Evolutionary conservation across 2,888 invertebrate species (phyloP).

Genomic region (Nomada hirtipes): DNA sequence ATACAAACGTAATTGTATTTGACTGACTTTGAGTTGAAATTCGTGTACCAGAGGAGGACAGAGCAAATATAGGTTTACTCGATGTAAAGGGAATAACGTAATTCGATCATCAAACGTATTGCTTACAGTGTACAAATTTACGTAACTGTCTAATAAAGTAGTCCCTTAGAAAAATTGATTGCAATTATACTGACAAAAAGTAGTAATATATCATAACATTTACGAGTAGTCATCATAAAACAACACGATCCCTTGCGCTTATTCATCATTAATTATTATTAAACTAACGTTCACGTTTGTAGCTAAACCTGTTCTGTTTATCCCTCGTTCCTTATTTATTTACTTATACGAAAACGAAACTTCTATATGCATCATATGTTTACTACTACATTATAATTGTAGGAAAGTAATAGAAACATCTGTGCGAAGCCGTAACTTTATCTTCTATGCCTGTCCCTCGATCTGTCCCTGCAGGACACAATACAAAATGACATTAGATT

Average conservation of each 20-base stretch:
- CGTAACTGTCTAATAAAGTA: conserved; percentile 19
- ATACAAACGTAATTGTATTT: conserved; percentile 60
- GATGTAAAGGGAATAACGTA: conserved; percentile 5
- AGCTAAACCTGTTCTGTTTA: conserved; percentile 13
- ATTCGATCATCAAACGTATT: conserved; percentile 16
- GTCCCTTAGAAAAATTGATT: conserved; percentile 36
- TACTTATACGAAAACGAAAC: conserved; percentile 37
- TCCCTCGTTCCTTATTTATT: conserved; percentile 6
- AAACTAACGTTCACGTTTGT: conserved; percentile 32
- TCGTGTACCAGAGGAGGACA: conserved; percentile 5
- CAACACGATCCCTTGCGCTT: conserved; percentile 31
- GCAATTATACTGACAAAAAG: conserved; percentile 26
- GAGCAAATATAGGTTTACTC: conserved; percentile 25
- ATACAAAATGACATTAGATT: conserved; percentile 76
- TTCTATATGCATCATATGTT: conserved; percentile 39
- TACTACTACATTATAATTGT: conserved; percentile 60
- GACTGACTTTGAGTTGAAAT: conserved; percentile 28
- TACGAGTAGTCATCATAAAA: conserved; percentile 31
- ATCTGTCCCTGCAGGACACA: conserved; percentile 82
- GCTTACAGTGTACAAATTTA: conserved; percentile 30
- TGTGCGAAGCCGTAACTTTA: conserved; percentile 77
- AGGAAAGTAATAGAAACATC: conserved; percentile 68
- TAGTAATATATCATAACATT: conserved; percentile 2
- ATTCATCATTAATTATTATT: conserved; percentile 25
- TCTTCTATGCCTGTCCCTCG: conserved; percentile 83